Evolutionary conservation across 2,797 vertebrate species (phyloP).

Genomic region (Hydrophis major): DNA sequence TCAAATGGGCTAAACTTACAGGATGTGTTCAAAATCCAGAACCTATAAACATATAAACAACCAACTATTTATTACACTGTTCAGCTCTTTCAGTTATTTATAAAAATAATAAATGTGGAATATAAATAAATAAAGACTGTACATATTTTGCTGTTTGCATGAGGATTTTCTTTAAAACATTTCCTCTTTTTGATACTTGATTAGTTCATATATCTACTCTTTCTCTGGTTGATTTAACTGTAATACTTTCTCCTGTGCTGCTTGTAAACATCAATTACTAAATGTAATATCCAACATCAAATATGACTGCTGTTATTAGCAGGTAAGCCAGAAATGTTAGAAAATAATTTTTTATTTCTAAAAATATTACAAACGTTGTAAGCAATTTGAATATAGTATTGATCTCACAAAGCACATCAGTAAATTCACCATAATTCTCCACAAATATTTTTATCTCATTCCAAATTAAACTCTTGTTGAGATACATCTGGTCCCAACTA

Average conservation of each 20-base stretch:
- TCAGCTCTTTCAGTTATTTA: too few species aligned
- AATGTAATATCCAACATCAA: not conserved
- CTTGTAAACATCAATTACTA: not conserved
- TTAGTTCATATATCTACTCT: not conserved
- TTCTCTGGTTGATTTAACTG: not conserved
- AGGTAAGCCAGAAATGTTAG: not conserved
- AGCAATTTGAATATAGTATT: not conserved
- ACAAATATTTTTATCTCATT: conserved; percentile 1
- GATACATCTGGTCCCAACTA: conserved; percentile 32
- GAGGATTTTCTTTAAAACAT: not conserved
- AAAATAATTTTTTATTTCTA: not conserved
- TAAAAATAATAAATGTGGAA: too few species aligned
- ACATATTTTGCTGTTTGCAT: not conserved
- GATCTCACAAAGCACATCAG: not conserved
- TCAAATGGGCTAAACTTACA: too few species aligned
- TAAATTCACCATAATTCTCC: not conserved
- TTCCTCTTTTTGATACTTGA: not conserved
- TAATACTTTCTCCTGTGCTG: not conserved
- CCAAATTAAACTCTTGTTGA: conserved; percentile 37
- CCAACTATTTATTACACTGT: not conserved
- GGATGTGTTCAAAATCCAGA: too few species aligned
- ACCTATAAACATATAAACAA: not conserved
- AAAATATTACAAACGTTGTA: not conserved
- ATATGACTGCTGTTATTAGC: not conserved
- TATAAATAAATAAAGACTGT: not conserved